Base-by-base conservation (phyloP, 2,113 vertebrate genomes). In the Synodontis membranacea region DNA sequence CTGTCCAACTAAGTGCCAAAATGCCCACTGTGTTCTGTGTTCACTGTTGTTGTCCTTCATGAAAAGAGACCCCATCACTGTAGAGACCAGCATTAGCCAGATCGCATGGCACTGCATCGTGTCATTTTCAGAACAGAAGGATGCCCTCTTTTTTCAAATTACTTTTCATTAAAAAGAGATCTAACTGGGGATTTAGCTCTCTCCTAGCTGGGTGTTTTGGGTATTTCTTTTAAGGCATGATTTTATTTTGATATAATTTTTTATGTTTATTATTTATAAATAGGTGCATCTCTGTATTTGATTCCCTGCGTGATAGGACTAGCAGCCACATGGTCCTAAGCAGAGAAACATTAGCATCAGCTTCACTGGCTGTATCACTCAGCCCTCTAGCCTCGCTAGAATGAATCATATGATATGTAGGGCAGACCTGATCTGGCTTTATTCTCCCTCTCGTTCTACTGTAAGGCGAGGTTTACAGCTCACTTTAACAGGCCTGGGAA, bases 31-130 rank as follows among this genome's bases (percentile, higher is more conserved):
- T 50, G 74, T 74, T 60, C 9, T 9, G 85, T 79, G 72, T 81
- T 85, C n/a, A 84, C 80, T 86, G 82, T 88, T 87, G 83, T 87
- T 84, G 85, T 85, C 48, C 58, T 75, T 80, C 48, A 74, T 80
- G 17, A 85, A 79, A 50, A 84, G 78, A 80, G 56, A 62, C 10
- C 4, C 28, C 48, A 34, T 78, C 70, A 72, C 12, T 84, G 44
- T 7, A 54, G 50, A 80, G 19, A 62, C 44, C 42, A 84, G 52
- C 68, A 70, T 74, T 80, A 84, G 60, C 82, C 72, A 25, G 44
- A 86, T 66, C n/a, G 28, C 15, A 46, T 54, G 12, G 12, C 58
- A 28, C 81, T 80, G 42, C n/a, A 56, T 54, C 54, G 37, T 84
- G 19, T 50, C 19, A 37, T 80, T 80, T 78, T 83, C 62, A 79